Conservation (phyloP, 1,140 invertebrate species). For the Portunus trituberculatus region DNA sequence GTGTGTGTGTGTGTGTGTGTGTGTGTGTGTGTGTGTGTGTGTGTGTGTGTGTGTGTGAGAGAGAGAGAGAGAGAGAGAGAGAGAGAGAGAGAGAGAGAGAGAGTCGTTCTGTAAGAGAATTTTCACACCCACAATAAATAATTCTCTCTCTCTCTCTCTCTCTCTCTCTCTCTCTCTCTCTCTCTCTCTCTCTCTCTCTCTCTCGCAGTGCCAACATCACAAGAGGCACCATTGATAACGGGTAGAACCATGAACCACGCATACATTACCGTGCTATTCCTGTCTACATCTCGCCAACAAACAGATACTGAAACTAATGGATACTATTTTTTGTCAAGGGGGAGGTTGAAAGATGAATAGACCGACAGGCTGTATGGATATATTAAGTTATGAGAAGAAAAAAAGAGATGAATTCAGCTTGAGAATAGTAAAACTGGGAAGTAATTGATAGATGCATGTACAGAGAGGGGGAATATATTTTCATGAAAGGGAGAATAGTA, state of each 20-base stretch:
- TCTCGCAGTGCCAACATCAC: neutral
- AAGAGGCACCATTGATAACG: neutral
- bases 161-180: constrained; percentile 22
- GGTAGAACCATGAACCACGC: no score
- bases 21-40: neutral
- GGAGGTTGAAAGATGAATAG: no score
- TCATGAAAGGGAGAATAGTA: neutral
- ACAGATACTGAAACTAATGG: no score
- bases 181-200: constrained; percentile 43
- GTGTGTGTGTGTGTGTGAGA: neutral
- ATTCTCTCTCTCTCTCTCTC: neutral
- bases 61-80: constrained; percentile 41
- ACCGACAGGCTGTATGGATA: no score
- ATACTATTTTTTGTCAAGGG: no score
- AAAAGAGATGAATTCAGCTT: neutral
- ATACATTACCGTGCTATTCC: no score
- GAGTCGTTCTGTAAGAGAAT: neutral
- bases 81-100: constrained; percentile 30
- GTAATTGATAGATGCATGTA: no score
- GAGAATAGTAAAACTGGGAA: no score
- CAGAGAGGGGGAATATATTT: no score
- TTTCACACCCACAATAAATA: neutral
- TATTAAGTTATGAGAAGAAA: neutral
- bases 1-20: neutral
- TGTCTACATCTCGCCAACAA: no score